Percentiles rank a stretch among this genome's conserved stretches.
phyloP scores from a whole-genome alignment of 2,888 invertebrate species.

The Tolmerus cingulatus region DNA sequence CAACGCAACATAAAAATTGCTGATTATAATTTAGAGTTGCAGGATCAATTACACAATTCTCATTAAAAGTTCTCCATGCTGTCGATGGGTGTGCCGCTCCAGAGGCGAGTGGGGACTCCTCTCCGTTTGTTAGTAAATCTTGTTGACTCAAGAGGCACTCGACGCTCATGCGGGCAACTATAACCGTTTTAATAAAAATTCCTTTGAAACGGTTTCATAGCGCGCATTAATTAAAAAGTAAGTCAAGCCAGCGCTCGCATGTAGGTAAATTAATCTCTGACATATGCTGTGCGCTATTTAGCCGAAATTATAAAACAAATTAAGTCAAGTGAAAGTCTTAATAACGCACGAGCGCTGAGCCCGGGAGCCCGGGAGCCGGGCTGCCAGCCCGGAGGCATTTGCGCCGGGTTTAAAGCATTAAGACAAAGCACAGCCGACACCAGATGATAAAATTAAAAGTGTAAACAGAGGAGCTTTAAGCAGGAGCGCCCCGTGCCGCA shows the following conservation, averaged over 20 bases:
- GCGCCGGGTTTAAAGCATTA: constrained; percentile 2
- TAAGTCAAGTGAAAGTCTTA: constrained; percentile 13
- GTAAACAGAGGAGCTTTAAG: constrained; percentile 14
- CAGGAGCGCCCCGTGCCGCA: background rate
- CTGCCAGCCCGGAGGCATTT: background rate
- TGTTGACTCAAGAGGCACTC: background rate
- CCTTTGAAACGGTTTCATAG: constrained; percentile 10
- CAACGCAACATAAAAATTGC: background rate
- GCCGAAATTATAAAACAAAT: constrained; percentile 1
- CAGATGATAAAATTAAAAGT: constrained; percentile 32
- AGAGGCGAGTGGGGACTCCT: background rate
- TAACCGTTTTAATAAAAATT: background rate
- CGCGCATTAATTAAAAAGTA: background rate
- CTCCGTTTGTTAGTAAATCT: constrained; percentile 1
- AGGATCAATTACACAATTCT: constrained; percentile 9
- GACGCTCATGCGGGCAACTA: background rate
- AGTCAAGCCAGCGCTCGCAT: background rate
- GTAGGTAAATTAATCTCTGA: background rate
- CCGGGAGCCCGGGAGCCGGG: background rate
- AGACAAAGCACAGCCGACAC: background rate
- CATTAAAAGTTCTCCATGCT: background rate
- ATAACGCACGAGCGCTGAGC: background rate
- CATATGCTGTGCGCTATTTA: constrained; percentile 17
- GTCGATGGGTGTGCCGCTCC: background rate
- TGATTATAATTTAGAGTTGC: background rate